These are phyloP conservation scores for Microctonus aethiopoides DNA, from an alignment of 2,888 invertebrate genomes.

Conservation along the genomic window DNA sequence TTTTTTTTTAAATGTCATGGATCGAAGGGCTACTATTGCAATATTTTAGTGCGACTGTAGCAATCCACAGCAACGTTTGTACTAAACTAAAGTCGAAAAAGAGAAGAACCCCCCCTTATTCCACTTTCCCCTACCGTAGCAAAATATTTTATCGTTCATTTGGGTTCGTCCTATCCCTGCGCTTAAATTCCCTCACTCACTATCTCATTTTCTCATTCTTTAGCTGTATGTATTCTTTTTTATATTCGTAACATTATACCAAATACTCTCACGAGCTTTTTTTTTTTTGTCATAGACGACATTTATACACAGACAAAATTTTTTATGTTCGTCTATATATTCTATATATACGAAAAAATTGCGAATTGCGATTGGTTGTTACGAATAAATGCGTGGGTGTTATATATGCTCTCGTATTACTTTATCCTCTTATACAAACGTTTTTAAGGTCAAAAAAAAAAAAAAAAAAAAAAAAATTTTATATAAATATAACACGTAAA, in stretches of 20 bases:
- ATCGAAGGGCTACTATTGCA: neutral
- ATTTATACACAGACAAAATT: slow-evolving; percentile 6
- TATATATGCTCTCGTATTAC: slow-evolving; percentile 21
- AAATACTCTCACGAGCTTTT: slow-evolving; percentile 48
- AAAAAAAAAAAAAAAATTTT: slow-evolving; percentile 11
- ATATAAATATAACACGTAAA: neutral
- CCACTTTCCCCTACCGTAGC: neutral
- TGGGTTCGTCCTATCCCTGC: slow-evolving; percentile 3
- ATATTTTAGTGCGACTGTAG: slow-evolving; percentile 7
- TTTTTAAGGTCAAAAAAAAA: neutral
- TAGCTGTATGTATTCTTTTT: neutral
- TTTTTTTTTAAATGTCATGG: too few relatives aligned
- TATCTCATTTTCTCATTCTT: neutral
- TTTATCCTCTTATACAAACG: slow-evolving; percentile 34
- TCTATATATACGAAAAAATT: slow-evolving; percentile 49
- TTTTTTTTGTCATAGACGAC: too few relatives aligned
- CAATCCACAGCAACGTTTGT: neutral
- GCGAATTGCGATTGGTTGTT: slow-evolving; percentile 49
- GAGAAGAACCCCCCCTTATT: neutral
- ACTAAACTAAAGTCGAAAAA: slow-evolving; percentile 1
- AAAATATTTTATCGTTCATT: neutral
- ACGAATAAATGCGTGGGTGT: slow-evolving; percentile 45
- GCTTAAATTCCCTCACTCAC: neutral
- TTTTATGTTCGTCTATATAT: slow-evolving; percentile 31
- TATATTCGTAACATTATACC: neutral